Base-by-base conservation (phyloP, 2,888 invertebrate species). In the Chymomyza caudatula region DNA sequence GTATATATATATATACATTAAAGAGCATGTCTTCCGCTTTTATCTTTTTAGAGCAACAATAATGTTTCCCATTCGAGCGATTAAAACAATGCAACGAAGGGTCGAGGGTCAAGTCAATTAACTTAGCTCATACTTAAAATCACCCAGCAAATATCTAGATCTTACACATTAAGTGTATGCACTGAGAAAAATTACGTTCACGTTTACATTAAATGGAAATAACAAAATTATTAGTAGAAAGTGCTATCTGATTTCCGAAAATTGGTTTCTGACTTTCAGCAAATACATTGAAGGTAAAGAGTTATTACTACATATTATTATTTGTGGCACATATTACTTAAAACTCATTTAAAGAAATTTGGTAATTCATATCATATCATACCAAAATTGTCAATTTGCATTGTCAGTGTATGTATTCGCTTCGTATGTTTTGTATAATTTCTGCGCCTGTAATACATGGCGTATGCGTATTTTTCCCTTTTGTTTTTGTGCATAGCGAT, bases 31-130 rank as follows among this genome's bases (percentile, higher is more conserved):
- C 25, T 25, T 25, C 0, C 0, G 6, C 23, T 37, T 37, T 37
- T 37, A 37, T 37, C 29, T 37, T 37, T 13, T 11, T 37, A 47
- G 17, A 47, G 17, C 17, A 43, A n/a, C 43, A 47, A 47, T 11
- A 47, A 47, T 47, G 17, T 17, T 15, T 6, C 43, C 15, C 17
- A 47, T 54, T 52, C 37, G 47, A 59, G 57, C 76, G 73, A 82
- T 85, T 85, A 74, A 68, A 67, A 69, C 66, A 19, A 42, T 81
- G 71, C 81, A 77, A 23, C 66, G 11, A 77, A 23, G 65, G 11
- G 60, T 23, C 58, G 42, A 49, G 67, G 67, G 67, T 61, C 55
- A 63, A 58, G 70, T 71, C 84, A 86, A 86, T 86, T 85, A 83
- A 79, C 65, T 69, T 67, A 63, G 67, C 62, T 55, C 29, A 11